Evolutionary conservation across 2,888 invertebrate species (phyloP).

Genomic region (Antheraea assamensis): DNA sequence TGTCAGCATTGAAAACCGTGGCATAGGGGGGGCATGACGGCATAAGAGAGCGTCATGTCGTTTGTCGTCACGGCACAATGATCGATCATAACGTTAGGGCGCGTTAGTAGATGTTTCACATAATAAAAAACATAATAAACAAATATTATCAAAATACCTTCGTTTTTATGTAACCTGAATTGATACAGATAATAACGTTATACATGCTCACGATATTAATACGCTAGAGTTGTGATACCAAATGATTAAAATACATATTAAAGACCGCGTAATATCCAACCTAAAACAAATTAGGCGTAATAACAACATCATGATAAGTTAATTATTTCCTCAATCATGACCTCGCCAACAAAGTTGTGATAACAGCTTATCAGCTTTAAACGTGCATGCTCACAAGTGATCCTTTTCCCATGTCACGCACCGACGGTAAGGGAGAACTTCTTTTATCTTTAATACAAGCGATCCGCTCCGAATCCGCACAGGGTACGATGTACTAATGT

Average conservation of each 20-base stretch:
- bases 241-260: constrained; percentile 2
- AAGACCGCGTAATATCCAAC: constrained; percentile 14
- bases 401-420: neutral
- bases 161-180: neutral
- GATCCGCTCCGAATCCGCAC: too few species aligned
- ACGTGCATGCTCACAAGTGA: neutral
- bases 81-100: too few species aligned
- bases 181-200: neutral
- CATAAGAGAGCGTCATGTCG: too few species aligned
- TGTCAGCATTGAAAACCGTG: too few species aligned
- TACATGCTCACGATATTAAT: neutral
- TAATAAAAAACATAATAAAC: neutral
- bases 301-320: constrained; percentile 30
- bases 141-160: neutral
- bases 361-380: constrained; percentile 33
- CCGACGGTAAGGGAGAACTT: neutral
- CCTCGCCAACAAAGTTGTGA: constrained; percentile 42
- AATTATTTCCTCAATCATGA: constrained; percentile 47
- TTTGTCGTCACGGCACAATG: too few species aligned
- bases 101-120: too few species aligned
- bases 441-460: too few species aligned
- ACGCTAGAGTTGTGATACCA: neutral
- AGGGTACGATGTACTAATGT: too few species aligned
- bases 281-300: constrained; percentile 37
- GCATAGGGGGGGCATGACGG: too few species aligned